phyloP scores from a whole-genome alignment of 2,113 vertebrate genomes.

The Okapia johnstoni region DNA sequence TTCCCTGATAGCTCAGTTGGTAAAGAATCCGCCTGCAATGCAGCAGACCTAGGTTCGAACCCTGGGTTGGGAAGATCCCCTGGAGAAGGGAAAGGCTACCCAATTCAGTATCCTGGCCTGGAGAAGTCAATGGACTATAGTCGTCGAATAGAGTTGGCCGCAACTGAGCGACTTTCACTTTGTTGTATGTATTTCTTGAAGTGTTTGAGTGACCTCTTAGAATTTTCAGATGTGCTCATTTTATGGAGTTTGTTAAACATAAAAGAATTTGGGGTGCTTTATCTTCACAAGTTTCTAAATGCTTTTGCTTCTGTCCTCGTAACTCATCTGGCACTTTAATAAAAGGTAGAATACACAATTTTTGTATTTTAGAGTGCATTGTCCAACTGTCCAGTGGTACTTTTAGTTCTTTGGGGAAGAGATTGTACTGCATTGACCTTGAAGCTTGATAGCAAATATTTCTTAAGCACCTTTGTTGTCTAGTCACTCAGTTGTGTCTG shows the following conservation, averaged over 20 bases:
- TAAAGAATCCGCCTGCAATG: not conserved
- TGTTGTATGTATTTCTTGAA: constrained; percentile 24
- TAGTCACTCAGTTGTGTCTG: not conserved
- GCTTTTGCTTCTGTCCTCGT: not conserved
- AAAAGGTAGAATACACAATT: not conserved
- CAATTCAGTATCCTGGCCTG: not conserved
- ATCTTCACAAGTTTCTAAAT: not conserved
- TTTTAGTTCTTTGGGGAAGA: not conserved
- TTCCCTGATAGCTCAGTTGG: not conserved
- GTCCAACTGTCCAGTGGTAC: not conserved
- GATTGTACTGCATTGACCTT: not conserved
- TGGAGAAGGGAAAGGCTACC: not conserved
- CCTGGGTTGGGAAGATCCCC: not conserved
- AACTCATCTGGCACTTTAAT: not conserved
- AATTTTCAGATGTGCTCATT: constrained; percentile 10
- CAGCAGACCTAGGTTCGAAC: not conserved
- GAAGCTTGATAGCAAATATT: not conserved
- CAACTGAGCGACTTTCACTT: not conserved
- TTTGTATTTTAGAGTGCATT: not conserved
- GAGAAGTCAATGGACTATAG: not conserved
- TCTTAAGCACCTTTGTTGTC: not conserved
- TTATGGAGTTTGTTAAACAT: not conserved
- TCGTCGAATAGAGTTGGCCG: accelerated
- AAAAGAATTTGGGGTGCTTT: not conserved
- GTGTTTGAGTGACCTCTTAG: not conserved